Conservation (phyloP, 2,113 vertebrate genomes). For the Alouatta palliata region DNA sequence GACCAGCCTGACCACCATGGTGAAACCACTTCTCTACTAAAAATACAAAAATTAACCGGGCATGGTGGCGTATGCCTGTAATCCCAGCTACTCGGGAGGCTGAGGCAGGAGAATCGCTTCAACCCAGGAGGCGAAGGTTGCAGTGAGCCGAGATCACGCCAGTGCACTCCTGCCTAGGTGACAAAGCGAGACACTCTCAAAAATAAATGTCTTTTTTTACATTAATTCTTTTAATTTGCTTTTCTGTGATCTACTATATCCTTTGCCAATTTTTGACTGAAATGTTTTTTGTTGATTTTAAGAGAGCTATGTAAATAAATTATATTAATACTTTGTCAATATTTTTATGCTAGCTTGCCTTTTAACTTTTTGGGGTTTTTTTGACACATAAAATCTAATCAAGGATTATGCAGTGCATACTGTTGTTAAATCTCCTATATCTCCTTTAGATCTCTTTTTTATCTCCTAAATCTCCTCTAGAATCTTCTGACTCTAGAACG, state of each 20-base stretch:
- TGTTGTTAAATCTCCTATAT: not conserved
- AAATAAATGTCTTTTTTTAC: not conserved
- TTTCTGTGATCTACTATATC: not conserved
- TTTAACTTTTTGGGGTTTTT: not conserved
- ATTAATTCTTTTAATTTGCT: not conserved
- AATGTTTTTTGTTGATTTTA: not conserved
- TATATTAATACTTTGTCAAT: not conserved
- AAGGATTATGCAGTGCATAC: not conserved
- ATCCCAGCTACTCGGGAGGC: no score
- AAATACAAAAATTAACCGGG: no score
- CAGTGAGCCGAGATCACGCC: no score
- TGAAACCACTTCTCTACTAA: no score
- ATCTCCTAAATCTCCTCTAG: not conserved
- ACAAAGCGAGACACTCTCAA: no score
- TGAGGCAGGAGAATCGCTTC: no score
- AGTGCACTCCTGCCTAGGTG: no score
- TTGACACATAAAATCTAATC: not conserved
- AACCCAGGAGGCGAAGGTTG: no score
- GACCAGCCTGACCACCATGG: no score
- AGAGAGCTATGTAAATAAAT: not conserved
- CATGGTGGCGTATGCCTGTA: no score
- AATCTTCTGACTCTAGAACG: constrained; percentile 3
- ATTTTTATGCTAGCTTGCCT: not conserved
- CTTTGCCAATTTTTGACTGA: not conserved
- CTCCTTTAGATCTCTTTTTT: no score